Evolutionary conservation across 2,888 invertebrate genomes (phyloP).

Genomic region (Andrena minutula): DNA sequence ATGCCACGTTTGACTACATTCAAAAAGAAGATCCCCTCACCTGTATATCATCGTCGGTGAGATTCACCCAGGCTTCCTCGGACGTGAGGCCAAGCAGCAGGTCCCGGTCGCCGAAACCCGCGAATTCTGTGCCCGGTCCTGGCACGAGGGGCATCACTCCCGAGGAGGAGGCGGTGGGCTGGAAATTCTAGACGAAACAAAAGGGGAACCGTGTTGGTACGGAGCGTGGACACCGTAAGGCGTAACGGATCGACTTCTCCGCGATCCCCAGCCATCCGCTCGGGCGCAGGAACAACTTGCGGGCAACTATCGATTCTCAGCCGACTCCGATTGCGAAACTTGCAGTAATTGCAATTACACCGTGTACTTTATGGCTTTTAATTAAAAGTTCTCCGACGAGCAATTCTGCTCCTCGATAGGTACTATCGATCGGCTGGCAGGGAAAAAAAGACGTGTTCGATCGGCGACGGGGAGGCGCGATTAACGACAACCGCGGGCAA

Average conservation of each 20-base stretch:
- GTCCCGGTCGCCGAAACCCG: slow-evolving; percentile 93
- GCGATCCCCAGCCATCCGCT: slow-evolving; percentile 30
- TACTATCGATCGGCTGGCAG: slow-evolving; percentile 33
- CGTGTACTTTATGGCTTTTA: slow-evolving; percentile 52
- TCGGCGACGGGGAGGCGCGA: slow-evolving; percentile 24
- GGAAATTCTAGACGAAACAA: slow-evolving; percentile 84
- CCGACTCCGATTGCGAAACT: slow-evolving; percentile 28
- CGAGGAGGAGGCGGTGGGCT: slow-evolving; percentile 86
- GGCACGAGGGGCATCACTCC: slow-evolving; percentile 89
- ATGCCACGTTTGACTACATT: neutral
- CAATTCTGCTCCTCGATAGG: slow-evolving; percentile 38
- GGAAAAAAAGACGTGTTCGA: neutral
- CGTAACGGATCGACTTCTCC: slow-evolving; percentile 9
- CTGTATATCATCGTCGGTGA: slow-evolving; percentile 84
- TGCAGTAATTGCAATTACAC: slow-evolving; percentile 51
- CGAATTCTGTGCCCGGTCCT: slow-evolving; percentile 92
- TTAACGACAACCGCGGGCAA: slow-evolving; percentile 15
- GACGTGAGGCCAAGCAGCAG: slow-evolving; percentile 94
- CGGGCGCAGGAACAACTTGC: slow-evolving; percentile 30
- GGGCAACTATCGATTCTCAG: slow-evolving; percentile 47
- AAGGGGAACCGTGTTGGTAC: neutral
- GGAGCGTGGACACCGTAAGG: neutral
- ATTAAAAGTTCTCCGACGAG: slow-evolving; percentile 54
- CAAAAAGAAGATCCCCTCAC: slow-evolving; percentile 58
- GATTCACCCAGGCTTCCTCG: slow-evolving; percentile 86